Base-by-base conservation (phyloP, 64 coral and sea anemone genomes). In the Montipora efflorescens region DNA sequence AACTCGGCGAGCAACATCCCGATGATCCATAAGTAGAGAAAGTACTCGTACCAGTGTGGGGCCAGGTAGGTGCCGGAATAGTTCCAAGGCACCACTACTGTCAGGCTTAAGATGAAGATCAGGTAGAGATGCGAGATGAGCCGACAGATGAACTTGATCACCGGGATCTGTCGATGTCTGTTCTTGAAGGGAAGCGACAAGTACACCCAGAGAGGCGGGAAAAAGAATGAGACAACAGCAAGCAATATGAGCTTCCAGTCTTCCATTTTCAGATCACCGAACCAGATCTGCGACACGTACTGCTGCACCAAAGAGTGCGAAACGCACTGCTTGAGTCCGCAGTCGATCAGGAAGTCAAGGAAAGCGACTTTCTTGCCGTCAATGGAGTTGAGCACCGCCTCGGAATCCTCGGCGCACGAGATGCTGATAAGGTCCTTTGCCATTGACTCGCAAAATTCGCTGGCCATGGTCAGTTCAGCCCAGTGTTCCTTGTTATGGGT, bases 91-190 rank as follows among this genome's bases (percentile, higher is more conserved):
- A 99, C 89, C n/a, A 99, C 98, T 4, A 91, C 87, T 12, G 92
- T 96, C 10, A 99, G 22, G 18, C 94, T 87, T 1, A 99, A 68
- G 0, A 99, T 22, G 5, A 99, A 25, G 73, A 99, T 91, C 4
- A 96, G 45, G 57, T 99, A 99, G 1, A 99, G 15, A 49, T 99
- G 98, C 5, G 98, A 99, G 16, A 99, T 96, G 51, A 99, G 95
- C 0, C 93, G 95, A 59, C 98, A 96, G 58, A 96, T 99, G 85
- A 99, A 99, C 89, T 96, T 99, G 45, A 99, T 94, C 78, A 96
- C 93, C 0, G 98, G 98, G 4, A 99, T 96, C 44, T 96, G 87
- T 49, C 88, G 92, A 90, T 96, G 96, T 12, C 91, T 95, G 87
- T 96, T 99, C 79, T 94, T 96, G 83, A 96, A 84, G 18, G 95